Conservation (phyloP, 2,888 invertebrate genomes). For the Metallyticus violacea region DNA sequence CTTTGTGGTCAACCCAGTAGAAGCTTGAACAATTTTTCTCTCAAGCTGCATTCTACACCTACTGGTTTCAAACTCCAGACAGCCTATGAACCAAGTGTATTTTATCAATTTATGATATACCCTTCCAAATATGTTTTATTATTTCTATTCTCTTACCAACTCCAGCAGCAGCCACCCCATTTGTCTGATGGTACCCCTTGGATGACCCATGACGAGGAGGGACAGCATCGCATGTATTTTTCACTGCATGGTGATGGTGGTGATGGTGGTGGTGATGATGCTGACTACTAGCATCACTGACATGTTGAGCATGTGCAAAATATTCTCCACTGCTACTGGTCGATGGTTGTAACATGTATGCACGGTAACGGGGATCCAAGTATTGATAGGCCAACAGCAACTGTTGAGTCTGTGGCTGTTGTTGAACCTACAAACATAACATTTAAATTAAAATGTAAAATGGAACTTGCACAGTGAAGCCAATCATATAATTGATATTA, state of each 20-base stretch:
- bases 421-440: conserved; percentile 38
- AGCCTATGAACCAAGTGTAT: too few species aligned
- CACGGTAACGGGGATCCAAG: conserved; percentile 67
- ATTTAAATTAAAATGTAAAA: too few species aligned
- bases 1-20: too few species aligned
- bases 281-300: conserved; percentile 41
- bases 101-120: too few species aligned
- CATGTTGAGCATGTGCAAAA: conserved; percentile 65
- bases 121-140: too few species aligned
- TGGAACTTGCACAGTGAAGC: too few species aligned
- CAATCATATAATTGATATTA: too few species aligned
- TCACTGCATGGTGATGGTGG: conserved; percentile 63
- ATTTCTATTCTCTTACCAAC: too few species aligned
- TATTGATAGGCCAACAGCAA: conserved; percentile 63
- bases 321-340: conserved; percentile 67
- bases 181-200: conserved; percentile 47
- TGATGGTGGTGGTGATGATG: conserved; percentile 56
- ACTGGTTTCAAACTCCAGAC: too few species aligned
- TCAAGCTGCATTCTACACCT: too few species aligned
- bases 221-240: conserved; percentile 49
- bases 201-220: conserved; percentile 22
- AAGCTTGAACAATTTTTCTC: too few species aligned
- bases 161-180: conserved; percentile 42
- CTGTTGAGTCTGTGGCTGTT: conserved; percentile 50
- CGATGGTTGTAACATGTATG: conserved; percentile 63